Base-by-base conservation (phyloP, 1,140 invertebrate genomes). In the Penaeus indicus region DNA sequence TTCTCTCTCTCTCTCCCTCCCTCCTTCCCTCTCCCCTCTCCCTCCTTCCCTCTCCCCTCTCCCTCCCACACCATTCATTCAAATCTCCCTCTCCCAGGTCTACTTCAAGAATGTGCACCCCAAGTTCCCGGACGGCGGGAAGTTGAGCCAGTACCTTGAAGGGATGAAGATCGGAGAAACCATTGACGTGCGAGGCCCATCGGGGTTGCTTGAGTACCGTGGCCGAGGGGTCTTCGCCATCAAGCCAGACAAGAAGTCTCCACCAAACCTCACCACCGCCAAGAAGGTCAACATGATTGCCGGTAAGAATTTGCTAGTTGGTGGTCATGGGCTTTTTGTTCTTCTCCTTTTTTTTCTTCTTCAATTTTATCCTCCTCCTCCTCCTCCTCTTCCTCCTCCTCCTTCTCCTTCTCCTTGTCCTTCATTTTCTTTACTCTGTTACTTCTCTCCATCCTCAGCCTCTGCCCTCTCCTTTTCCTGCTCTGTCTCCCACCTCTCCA, bases 51-150 rank as follows among this genome's bases (percentile, higher is more conserved):
- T 10, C 10, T 80, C 25, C 60, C 5, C 21, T 32, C 27, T 19
- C 47, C 27, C 7, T 80, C 27, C 47, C 25, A 60, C n/a, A 13
- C 78, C 54, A 42, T 42, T 47, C 78, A 42, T 18, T 42, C 38
- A 61, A 81, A 32, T 63, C 27, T 38, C 22, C 54, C 8, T 47
- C 60, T 91, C 92, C 18, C 92, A 98, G 97, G 96, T 99, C 0
- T 99, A 99, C 92, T 98, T 98, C 93, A 98, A 97, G 94, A 97
- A 98, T 94, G 95, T 97, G 3, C 97, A 99, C 93, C 98, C 98
- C 0, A 98, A 99, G 93, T 99, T 99, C 93, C 98, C 98, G 0
- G 97, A 98, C 42, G 99, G 99, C 90, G 98, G 98, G 42, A 99
- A 99, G 94, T 95, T 99, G 96, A 97, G 97, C 8, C 99, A 99